Conservation (phyloP, 2,888 invertebrate species). For the Leptarthrus brevirostris region DNA sequence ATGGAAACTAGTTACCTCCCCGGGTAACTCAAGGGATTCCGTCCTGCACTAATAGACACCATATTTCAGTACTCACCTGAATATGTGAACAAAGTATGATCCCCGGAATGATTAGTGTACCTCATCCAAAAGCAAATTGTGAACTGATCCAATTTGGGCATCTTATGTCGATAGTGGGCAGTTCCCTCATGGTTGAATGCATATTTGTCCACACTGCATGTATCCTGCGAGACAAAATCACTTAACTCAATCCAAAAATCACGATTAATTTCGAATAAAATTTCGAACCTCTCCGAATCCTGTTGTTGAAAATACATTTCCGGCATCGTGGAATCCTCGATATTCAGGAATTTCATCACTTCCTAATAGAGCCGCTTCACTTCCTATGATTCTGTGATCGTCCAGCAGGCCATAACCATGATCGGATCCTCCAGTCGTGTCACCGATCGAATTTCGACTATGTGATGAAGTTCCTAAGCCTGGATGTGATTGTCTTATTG, state of each 20-base stretch:
- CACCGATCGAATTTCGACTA: slow-evolving; percentile 1
- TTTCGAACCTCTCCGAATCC: slow-evolving; percentile 51
- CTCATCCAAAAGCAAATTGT: slow-evolving; percentile 87
- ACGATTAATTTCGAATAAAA: slow-evolving; percentile 9
- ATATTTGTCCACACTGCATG: slow-evolving; percentile 77
- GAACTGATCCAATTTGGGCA: slow-evolving; percentile 84
- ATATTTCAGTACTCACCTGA: slow-evolving; percentile 72
- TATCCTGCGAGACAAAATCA: slow-evolving; percentile 64
- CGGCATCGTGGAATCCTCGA: slow-evolving; percentile 10
- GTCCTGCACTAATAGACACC: no score
- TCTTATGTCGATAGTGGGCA: slow-evolving; percentile 76
- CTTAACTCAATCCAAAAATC: slow-evolving; percentile 11
- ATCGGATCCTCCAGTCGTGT: not conserved
- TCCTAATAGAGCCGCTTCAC: slow-evolving; percentile 15
- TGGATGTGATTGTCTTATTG: slow-evolving; percentile 64
- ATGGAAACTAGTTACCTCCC: no score
- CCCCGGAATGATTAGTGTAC: slow-evolving; percentile 83
- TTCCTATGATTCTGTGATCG: slow-evolving; percentile 22
- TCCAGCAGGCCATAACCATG: not conserved
- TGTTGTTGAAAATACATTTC: slow-evolving; percentile 34
- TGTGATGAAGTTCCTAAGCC: slow-evolving; percentile 59
- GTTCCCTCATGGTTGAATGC: slow-evolving; percentile 76
- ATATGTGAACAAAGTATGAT: slow-evolving; percentile 86
- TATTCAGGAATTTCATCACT: slow-evolving; percentile 40
- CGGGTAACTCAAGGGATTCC: no score